Base-by-base conservation (phyloP, 2,113 vertebrate genomes). In the Paralichthys olivaceus region DNA sequence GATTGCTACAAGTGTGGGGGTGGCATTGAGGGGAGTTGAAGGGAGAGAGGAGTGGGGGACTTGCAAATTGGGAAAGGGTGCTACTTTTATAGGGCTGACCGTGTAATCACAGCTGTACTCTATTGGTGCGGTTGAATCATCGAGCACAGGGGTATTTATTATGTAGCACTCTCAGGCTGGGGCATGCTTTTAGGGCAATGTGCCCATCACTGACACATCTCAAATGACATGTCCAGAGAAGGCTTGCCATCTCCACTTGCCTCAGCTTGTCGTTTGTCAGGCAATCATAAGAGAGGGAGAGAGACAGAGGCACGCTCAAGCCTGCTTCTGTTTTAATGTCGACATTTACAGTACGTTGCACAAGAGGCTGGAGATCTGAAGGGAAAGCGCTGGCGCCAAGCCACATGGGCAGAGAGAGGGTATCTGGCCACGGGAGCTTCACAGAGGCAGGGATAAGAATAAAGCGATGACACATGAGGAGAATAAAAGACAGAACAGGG, bases 1-100 rank as follows among this genome's bases (percentile, higher is more conserved):
- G 92, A 94, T 93, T 93, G 92, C 89, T 90, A 87, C 75, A 78
- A 82, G 64, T 75, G 79, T 69, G 84, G 83, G 77, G 77, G 87
- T 20, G 84, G 68, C 64, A 69, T 69, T 55, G 66, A 80, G 81
- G 74, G 77, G 71, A n/a, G 86, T 61, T 59, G 61, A 77, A 65
- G 77, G 75, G 45, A 85, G 61, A 56, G 66, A 53, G 20, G 70
- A 53, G 49, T 22, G 20, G 19, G 75, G 75, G 67, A 60, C 67
- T 77, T 77, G 80, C 75, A 75, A 87, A 89, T 82, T 86, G 84
- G 80, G 79, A 78, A 78, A 86, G 81, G 83, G 77, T 79, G 78
- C 69, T 69, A 67, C 80, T 90, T 87, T 86, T 75, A 87, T 75
- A 4, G 80, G 66, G 64, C 75, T 75, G 81, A 66, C 85, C 80